Evolutionary conservation across 2,888 invertebrate genomes (phyloP), one percentile per base, ranked within the genome.

Genomic region (Drosophila cracens): DNA sequence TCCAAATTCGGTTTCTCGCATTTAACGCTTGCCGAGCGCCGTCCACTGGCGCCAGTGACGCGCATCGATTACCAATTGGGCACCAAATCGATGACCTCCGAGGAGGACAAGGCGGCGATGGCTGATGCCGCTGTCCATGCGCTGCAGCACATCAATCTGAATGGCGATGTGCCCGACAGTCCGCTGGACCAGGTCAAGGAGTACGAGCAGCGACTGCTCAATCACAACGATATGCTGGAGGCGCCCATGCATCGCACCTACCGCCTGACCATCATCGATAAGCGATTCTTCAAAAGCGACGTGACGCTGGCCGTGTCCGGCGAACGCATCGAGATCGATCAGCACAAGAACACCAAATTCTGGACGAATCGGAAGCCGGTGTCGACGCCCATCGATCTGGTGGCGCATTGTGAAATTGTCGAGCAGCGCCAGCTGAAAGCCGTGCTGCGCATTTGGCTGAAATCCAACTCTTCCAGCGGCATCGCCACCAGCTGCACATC

Each of bases 1-100:
- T 96, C 97, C 1, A 99, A 99, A 93, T 99, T 98, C 93, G 98
- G 98, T 34, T 98, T 99, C 92, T 95, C 95, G 16, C 97, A 97
- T 84, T 94, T 99, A 18, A 98, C 98, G 7, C 94, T 99, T 21
- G 97, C 98, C 0, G 97, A 98, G 92, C 95, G 96, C 2, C 86
- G 92, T 2, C 91, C 92, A 1, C 64, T 91, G 51, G 90, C 90
- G 3, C 89, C 91, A 2, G 88, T 92, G 4, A 92, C 90, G 1
- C 85, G 90, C n/a, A 78, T 92, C 13, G 93, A 93, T 52, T 92
- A 91, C 70, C 85, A 84, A 25, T 56, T 79, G 52, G 89, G 91
- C 29, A 90, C 92, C 13, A 91, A 92, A 52, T 93, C 93, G 2
- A 91, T 93, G 88, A 93, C 92, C 86, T 93, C 94, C 89, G 93